Base-by-base conservation (phyloP, 1,140 invertebrate species). In the Caenorhabditis briggsae region DNA sequence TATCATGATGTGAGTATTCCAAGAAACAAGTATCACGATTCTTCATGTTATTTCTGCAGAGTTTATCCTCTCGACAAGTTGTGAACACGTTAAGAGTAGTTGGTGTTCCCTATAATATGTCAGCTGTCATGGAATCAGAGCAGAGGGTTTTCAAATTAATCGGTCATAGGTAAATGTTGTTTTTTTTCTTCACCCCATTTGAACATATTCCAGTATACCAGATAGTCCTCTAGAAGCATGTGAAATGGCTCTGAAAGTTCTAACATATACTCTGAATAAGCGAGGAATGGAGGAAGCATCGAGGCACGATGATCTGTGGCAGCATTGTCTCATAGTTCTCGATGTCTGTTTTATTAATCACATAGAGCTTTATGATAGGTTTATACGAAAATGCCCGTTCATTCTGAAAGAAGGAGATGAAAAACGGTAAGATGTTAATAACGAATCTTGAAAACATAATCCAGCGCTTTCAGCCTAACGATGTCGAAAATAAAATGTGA, bases 301-400 rank as follows among this genome's bases (percentile, higher is more conserved):
- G 6, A n/a, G 18, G 14, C 33, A 78, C n/a, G 46, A 78, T 25
- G 46, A 78, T 53, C 11, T 78, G n/a, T 78, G 70, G 70, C 70
- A 78, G 53, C 70, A 78, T 78, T 23, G 16, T 23, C n/a, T 78
- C 8, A 78, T 78, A 50, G 46, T 78, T 50, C 46, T 78, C 9
- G 70, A 78, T 78, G 70, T 78, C 70, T 78, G 70, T 78, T 78
- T 50, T 14, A 78, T 78, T 1, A 78, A 78, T 50, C 70, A 78
- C 9, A 78, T 50, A n/a, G 70, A 78, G 9, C n/a, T 78, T 20
- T 78, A 78, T 23, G 70, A 78, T 9, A 7, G 43, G 53, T 78
- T 78, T 25, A 9, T 78, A 0, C 18, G 46, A 50, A 78, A 78
- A n/a, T 78, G 70, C 50, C 46, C 25, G 5, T 12, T 46, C 20